Base-by-base conservation (phyloP, 2,888 invertebrate species). In the Drosophila kanekoi region DNA sequence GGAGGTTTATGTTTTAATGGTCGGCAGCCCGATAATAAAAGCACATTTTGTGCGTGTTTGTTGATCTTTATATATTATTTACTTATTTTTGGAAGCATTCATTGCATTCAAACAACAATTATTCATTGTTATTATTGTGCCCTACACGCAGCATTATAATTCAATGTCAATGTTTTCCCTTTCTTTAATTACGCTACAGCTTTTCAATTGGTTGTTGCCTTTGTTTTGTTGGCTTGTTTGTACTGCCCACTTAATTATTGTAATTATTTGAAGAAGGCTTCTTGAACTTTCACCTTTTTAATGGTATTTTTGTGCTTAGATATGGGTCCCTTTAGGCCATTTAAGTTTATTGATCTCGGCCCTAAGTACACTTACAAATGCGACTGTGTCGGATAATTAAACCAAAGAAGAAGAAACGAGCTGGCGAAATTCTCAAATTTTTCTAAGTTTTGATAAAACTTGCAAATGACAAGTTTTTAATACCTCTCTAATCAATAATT, bases 101-200 rank as follows among this genome's bases (percentile, higher is more conserved):
- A 64, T 20, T 72, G 60, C 62, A 59, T 52, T 78, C 43, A 57
- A 44, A 60, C 45, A 41, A 33, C 57, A 63, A 63, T 63, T 68
- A 58, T 66, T 72, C 53, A 81, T 54, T 28, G 28, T 28, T 62
- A 61, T 74, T 64, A 53, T 64, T 58, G 45, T 48, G 60, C 62
- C 54, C 65, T 59, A 64, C 65, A 76, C 72, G 72, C 56, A 64
- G 63, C 71, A 64, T 73, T 73, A 61, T 87, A 87, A 72, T 72
- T 89, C 83, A 83, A 83, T 83, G 83, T 89, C 83, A 89, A 89
- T 77, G 70, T 77, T 81, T 77, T 59, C 37, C n/a, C 47, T 58
- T 35, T 43, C 49, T 16, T 37, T 56, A 61, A 59, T 71, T 56
- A 33, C 20, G 41, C 23, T n/a, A 28, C 9, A 8, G 8, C 8